Evolutionary conservation across 92 coral and sea anemone species (phyloP).

Genomic region (Umimayanthus chanpuru): DNA sequence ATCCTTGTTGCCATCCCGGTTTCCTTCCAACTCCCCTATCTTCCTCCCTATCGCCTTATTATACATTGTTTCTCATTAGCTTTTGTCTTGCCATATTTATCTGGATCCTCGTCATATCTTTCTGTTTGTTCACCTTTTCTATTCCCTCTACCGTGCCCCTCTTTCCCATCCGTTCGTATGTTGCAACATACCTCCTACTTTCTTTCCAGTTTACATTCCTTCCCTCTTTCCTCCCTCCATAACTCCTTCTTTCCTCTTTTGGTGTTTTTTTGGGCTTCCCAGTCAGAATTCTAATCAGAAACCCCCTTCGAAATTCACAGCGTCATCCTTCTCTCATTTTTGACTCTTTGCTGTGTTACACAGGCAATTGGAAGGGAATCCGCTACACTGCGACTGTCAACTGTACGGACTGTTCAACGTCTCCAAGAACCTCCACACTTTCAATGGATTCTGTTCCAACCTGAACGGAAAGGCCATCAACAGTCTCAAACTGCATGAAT

Average conservation of each 20-base stretch:
- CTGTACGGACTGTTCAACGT: slow-evolving; percentile 68
- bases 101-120: background rate
- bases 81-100: background rate
- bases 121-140: background rate
- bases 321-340: background rate
- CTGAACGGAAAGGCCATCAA: slow-evolving; percentile 57
- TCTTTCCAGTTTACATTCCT: too few relatives aligned
- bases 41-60: background rate
- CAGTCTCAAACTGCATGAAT: slow-evolving; percentile 70
- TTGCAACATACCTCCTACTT: background rate
- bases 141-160: background rate
- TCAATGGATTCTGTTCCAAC: slow-evolving; percentile 69
- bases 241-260: background rate
- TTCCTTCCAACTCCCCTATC: background rate
- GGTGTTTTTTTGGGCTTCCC: background rate
- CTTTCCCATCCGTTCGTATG: background rate
- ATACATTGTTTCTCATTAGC: background rate
- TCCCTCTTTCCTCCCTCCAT: background rate
- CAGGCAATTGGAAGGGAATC: slow-evolving; percentile 72
- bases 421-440: slow-evolving; percentile 45
- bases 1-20: background rate
- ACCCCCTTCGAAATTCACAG: too few relatives aligned
- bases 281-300: background rate
- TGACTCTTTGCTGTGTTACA: background rate
- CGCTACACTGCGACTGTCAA: slow-evolving; percentile 78